Conservation (phyloP, 2,113 vertebrate species). For the Pomatorhinus ruficollis region DNA sequence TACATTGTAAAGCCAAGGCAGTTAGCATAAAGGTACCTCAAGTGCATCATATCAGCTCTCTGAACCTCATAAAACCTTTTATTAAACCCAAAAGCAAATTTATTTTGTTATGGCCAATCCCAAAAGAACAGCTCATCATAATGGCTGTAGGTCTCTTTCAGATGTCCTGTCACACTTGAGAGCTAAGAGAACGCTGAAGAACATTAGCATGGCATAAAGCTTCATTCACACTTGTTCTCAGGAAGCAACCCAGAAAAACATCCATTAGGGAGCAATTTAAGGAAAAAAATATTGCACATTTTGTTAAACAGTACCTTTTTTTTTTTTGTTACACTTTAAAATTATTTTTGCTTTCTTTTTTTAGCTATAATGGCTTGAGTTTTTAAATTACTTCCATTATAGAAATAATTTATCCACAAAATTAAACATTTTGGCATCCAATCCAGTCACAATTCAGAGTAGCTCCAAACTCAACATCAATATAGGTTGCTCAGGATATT, state of each 20-base stretch:
- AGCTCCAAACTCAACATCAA: background rate
- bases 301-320: background rate
- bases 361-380: background rate
- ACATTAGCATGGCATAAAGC: background rate
- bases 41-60: background rate
- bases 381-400: background rate
- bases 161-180: background rate
- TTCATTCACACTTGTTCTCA: background rate
- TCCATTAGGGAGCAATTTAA: background rate
- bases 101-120: background rate
- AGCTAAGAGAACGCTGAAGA: background rate
- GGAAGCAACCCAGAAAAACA: background rate
- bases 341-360: background rate
- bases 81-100: background rate
- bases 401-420: background rate
- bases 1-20: background rate
- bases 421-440: background rate
- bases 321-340: background rate
- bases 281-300: background rate
- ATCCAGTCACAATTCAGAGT: background rate
- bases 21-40: background rate
- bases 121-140: background rate
- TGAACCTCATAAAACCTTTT: background rate
- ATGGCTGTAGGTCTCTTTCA: background rate
- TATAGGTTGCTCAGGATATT: background rate